Base-by-base conservation (phyloP, 2,797 vertebrate genomes). In the Channallabes apus region DNA sequence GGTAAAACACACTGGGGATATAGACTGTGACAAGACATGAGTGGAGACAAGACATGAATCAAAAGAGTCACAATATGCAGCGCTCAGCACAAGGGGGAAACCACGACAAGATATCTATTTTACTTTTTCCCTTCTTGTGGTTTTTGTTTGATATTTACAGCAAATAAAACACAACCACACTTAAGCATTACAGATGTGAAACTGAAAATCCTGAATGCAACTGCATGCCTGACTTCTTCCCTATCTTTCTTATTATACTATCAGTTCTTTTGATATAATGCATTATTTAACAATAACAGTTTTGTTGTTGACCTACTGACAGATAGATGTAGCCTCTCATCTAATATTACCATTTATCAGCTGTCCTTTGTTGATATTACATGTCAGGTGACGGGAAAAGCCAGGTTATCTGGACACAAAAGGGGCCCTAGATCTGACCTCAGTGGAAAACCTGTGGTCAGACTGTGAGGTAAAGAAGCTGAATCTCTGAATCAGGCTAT, bases 331-430 rank as follows among this genome's bases (percentile, higher is more conserved):
- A 38, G 56, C 14, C 18, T 15, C 6, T 11, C 12, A 62, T 79
- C 46, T 38, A 79, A 61, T 24, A 79, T n/a, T 35, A 15, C 14
- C 14, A 41, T 38, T 61, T 79, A 61, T 41, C 32, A n/a, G 32
- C 17, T 24, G 22, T 41, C 20, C n/a, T 79, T 79, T 79, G 76
- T 79, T 62, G 76, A 79, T 3, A 3, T 41, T 79, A 14, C 58
- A 62, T 62, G 32, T 79, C 77, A 41, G 58, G 58, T 79, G 58
- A 79, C 41, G 35, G 58, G 6, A 62, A 41, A 79, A 38, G 35
- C 14, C 6, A 0, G 24, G 22, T 38, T 79, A 62, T 79, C 22
- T 62, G 35, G 35, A 61, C 56, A 78, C 2, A 78, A 38, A 27
- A 22, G 18, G 2, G 9, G 56, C 29, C 56, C 56, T 78, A 78